Percentiles rank a stretch among this genome's conserved stretches.
Evolutionary conservation across 1,140 invertebrate species (phyloP).

Genomic region (Aphelinus certus): DNA sequence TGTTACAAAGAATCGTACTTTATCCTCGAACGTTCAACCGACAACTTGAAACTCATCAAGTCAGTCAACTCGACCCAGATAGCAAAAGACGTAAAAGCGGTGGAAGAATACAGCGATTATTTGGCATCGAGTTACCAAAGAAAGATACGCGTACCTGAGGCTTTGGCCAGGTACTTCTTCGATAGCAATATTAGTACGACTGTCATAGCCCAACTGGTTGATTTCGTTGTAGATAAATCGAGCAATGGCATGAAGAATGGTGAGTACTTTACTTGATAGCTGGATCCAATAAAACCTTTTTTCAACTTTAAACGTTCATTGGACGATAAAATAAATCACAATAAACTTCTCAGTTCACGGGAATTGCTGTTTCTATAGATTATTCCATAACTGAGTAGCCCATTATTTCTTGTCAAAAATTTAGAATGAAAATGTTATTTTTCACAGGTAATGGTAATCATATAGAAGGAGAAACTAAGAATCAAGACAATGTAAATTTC

Average conservation of each 20-base stretch:
- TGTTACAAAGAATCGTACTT: conserved; percentile 33
- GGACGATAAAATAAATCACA: neutral
- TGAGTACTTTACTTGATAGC: neutral
- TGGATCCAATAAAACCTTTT: too few species aligned
- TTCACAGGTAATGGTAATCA: neutral
- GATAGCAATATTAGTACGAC: conserved; percentile 18
- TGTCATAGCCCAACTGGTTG: conserved; percentile 6
- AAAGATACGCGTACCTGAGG: conserved; percentile 15
- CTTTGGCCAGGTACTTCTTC: conserved; percentile 13
- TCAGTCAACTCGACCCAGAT: conserved; percentile 29
- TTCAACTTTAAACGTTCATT: too few species aligned
- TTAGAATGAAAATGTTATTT: too few species aligned
- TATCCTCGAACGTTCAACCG: conserved; percentile 22
- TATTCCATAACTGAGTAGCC: too few species aligned
- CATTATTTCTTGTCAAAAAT: too few species aligned
- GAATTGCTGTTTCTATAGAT: too few species aligned
- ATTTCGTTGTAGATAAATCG: conserved; percentile 12
- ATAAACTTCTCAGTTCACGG: neutral
- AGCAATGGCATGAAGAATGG: neutral
- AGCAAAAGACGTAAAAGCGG: neutral
- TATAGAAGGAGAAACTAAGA: neutral
- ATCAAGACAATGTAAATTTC: neutral
- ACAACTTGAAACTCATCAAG: conserved; percentile 18
- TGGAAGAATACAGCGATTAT: conserved; percentile 5
- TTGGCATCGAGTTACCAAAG: neutral